Conservation (phyloP, 2,888 invertebrate genomes). For the Platycheirus rosarum region DNA sequence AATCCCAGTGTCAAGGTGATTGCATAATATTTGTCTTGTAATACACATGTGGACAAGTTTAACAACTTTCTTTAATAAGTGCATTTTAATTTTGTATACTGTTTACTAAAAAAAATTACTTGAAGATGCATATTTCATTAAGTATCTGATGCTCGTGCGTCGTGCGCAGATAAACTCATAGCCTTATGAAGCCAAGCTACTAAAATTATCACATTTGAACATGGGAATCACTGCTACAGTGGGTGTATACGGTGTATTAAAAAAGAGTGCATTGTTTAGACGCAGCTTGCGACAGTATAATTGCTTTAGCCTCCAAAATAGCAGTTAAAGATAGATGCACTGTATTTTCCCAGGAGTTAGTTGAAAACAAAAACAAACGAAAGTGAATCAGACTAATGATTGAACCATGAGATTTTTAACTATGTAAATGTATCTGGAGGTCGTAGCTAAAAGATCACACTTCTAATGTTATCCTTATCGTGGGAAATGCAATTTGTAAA, state of each 20-base stretch:
- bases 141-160: background rate
- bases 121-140: background rate
- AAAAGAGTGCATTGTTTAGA: constrained; percentile 6
- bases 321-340: background rate
- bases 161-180: background rate
- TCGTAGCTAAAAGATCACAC: constrained; percentile 32
- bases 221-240: background rate
- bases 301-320: constrained; percentile 41
- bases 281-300: constrained; percentile 9
- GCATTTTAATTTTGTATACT: background rate
- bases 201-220: background rate
- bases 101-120: background rate
- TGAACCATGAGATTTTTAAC: constrained; percentile 33
- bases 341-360: background rate
- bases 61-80: constrained; percentile 1
- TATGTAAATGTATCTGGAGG: constrained; percentile 26
- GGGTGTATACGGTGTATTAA: background rate
- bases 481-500: constrained; percentile 15
- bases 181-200: background rate
- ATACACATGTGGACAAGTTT: background rate
- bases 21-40: constrained; percentile 1
- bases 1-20: constrained; percentile 1
- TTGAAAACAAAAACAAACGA: constrained; percentile 35
- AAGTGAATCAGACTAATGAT: constrained; percentile 40
- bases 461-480: constrained; percentile 24